Conservation (phyloP, 2,113 vertebrate species). For the Grammomys dolichurus region DNA sequence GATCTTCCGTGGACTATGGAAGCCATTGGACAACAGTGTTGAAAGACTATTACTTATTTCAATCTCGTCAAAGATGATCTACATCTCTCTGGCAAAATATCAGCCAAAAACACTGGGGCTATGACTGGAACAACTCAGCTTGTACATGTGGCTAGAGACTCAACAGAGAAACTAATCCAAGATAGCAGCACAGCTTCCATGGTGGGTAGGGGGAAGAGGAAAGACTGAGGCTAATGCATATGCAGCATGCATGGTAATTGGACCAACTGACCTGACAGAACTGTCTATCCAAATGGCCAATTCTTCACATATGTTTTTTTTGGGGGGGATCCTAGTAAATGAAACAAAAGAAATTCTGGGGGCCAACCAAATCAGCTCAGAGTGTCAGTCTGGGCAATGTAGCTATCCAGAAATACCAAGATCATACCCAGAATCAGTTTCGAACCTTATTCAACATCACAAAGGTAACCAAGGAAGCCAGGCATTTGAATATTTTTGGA, state of each 20-base stretch:
- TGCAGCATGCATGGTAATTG: not conserved
- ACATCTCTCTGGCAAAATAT: slow-evolving; percentile 69
- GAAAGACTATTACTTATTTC: slow-evolving; percentile 76
- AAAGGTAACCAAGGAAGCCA: slow-evolving; percentile 52
- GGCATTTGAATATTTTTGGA: not conserved
- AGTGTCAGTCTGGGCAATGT: slow-evolving; percentile 66
- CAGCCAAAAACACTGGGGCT: slow-evolving; percentile 58
- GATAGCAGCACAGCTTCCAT: slow-evolving; percentile 34
- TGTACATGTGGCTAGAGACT: slow-evolving; percentile 39
- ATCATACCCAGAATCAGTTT: slow-evolving; percentile 44
- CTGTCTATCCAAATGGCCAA: slow-evolving; percentile 57
- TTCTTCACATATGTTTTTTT: slow-evolving; percentile 50
- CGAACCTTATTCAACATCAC: slow-evolving; percentile 57
- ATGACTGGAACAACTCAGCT: slow-evolving; percentile 26
- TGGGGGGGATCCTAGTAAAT: slow-evolving; percentile 52
- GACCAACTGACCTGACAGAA: slow-evolving; percentile 47
- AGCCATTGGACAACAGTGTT: slow-evolving; percentile 83
- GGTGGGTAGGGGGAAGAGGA: not conserved
- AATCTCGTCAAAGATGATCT: slow-evolving; percentile 75
- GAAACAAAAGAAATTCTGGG: slow-evolving; percentile 62
- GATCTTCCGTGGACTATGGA: slow-evolving; percentile 77
- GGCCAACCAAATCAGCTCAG: slow-evolving; percentile 55
- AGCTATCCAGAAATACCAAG: slow-evolving; percentile 62
- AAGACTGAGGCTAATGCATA: not conserved
- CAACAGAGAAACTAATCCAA: slow-evolving; percentile 14